Conservation (phyloP, 2,797 vertebrate species). For the Clarias laeviceps region DNA sequence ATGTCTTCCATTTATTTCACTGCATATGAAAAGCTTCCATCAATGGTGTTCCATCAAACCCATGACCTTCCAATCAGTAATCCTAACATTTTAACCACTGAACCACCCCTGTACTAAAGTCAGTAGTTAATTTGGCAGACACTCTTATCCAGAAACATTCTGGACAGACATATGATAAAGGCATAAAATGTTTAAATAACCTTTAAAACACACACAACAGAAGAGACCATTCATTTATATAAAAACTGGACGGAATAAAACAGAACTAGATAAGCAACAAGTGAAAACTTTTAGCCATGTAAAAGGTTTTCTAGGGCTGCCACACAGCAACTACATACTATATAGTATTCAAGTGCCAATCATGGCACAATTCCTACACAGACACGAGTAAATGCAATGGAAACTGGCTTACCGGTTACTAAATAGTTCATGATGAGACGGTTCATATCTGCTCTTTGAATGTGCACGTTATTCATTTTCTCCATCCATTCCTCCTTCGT, state of each 20-base stretch:
- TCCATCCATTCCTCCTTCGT: conserved; percentile 99
- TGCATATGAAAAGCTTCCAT: no score
- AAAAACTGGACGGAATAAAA: no score
- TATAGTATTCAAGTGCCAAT: neutral
- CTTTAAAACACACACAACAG: neutral
- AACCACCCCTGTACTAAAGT: no score
- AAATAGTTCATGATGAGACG: conserved; percentile 98
- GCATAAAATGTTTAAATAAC: neutral
- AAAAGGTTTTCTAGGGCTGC: neutral
- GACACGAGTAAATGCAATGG: neutral
- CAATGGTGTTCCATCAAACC: no score
- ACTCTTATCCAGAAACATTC: no score
- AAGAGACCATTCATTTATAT: neutral
- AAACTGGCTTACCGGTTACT: conserved; percentile 83
- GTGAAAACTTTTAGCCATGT: neutral
- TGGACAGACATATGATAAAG: neutral
- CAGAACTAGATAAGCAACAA: neutral
- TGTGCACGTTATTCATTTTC: conserved; percentile 93
- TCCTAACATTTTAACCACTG: no score
- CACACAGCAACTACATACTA: neutral
- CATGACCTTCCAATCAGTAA: no score
- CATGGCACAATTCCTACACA: neutral
- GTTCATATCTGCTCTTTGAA: conserved; percentile 97
- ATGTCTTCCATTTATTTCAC: no score
- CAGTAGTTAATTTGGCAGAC: no score